Evolutionary conservation across 2,113 vertebrate species (phyloP).

Genomic region (Phalacrocorax carbo): DNA sequence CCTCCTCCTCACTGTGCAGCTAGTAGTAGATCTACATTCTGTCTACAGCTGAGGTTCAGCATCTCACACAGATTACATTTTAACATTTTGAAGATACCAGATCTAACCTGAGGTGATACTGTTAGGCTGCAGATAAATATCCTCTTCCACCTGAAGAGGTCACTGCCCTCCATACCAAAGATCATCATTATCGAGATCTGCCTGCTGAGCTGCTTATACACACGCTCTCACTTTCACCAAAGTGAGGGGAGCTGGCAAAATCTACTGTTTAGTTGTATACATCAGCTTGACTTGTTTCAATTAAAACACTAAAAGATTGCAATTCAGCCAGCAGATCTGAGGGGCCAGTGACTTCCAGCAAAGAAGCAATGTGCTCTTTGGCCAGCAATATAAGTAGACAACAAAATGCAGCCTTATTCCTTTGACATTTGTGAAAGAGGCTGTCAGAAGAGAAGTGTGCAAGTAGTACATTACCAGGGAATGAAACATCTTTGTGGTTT

Average conservation of each 20-base stretch:
- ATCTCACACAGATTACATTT: background rate
- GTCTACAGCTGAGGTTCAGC: background rate
- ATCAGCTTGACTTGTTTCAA: background rate
- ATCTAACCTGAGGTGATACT: background rate
- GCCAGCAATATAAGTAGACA: background rate
- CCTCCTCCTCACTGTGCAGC: background rate
- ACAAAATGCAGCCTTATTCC: background rate
- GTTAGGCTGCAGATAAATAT: background rate
- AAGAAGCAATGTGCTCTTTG: background rate
- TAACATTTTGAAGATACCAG: background rate
- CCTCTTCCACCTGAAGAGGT: slow-evolving; percentile 3
- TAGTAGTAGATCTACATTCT: background rate
- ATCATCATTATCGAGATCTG: background rate
- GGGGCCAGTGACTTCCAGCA: background rate
- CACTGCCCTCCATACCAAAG: slow-evolving; percentile 1
- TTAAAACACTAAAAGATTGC: background rate
- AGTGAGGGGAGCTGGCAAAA: background rate
- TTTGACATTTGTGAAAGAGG: background rate
- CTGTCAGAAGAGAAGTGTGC: background rate
- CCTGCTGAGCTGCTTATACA: background rate
- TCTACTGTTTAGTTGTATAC: background rate
- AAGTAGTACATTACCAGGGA: slow-evolving; percentile 79
- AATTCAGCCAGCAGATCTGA: slow-evolving; percentile 3
- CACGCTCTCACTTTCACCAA: background rate
- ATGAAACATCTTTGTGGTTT: slow-evolving; percentile 97